Percentiles rank a stretch among this genome's conserved stretches.
Evolutionary conservation across 1,140 invertebrate species (phyloP).

Genomic region (Trichoplusia ni): DNA sequence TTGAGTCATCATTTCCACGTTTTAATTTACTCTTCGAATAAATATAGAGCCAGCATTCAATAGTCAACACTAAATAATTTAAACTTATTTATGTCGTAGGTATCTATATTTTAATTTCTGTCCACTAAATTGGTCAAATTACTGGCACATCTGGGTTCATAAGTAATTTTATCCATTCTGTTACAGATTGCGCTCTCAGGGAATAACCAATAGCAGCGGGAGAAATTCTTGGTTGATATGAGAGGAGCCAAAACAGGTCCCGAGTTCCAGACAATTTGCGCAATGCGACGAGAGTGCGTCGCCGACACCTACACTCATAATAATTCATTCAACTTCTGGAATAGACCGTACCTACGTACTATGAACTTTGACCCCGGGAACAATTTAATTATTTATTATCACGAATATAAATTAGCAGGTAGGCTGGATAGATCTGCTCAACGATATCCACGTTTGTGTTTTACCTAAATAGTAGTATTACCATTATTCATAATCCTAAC

Average conservation of each 20-base stretch:
- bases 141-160: background rate
- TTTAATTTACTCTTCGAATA: too few species aligned
- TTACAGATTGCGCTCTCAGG: slow-evolving; percentile 6
- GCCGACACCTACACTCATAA: background rate
- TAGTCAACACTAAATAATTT: background rate
- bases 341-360: slow-evolving; percentile 3
- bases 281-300: background rate
- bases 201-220: slow-evolving; percentile 10
- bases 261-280: too few species aligned
- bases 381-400: too few species aligned
- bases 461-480: too few species aligned
- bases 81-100: background rate
- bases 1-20: too few species aligned
- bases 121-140: slow-evolving; percentile 13
- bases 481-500: too few species aligned
- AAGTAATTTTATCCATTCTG: slow-evolving; percentile 21
- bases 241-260: slow-evolving; percentile 2
- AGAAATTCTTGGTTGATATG: background rate
- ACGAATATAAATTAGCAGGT: too few species aligned
- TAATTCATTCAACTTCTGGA: background rate
- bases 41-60: too few species aligned
- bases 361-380: slow-evolving; percentile 22
- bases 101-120: background rate
- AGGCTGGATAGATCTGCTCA: too few species aligned
- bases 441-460: too few species aligned